A percentile compares a stretch with the other conserved stretches of the same genome.
These are phyloP conservation scores for Pseudochaenichthys georgianus DNA, from an alignment of 2,797 vertebrate species.

Conservation along the genomic window DNA sequence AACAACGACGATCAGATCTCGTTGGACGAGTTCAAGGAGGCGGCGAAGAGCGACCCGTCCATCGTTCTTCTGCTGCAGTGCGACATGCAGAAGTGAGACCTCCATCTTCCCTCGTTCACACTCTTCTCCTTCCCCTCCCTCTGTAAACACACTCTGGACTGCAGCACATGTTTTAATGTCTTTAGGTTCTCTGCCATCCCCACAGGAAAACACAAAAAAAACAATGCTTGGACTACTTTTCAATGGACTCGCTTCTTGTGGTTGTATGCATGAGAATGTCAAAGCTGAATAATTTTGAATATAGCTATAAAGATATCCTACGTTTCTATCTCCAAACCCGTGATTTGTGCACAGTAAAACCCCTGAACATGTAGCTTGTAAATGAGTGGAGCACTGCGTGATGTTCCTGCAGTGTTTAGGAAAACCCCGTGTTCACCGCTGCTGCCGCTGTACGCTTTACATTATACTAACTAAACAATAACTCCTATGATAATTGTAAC, in stretches of 20 bases:
- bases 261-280: constrained; percentile 99
- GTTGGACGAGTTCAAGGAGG: constrained; percentile 98
- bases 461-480: constrained; percentile 89
- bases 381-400: constrained; percentile 91
- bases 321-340: constrained; percentile 88
- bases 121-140: constrained; percentile 54
- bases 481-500: constrained; percentile 92
- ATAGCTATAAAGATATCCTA: constrained; percentile 88
- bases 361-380: constrained; percentile 91
- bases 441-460: constrained; percentile 93
- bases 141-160: constrained; percentile 85
- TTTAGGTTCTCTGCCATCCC: constrained; percentile 97
- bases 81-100: constrained; percentile 96
- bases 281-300: constrained; percentile 98
- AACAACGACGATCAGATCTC: constrained; percentile 98
- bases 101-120: constrained; percentile 19
- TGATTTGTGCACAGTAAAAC: constrained; percentile 94
- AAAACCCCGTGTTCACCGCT: constrained; percentile 88
- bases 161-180: constrained; percentile 94
- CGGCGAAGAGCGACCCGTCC: constrained; percentile 96
- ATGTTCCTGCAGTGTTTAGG: constrained; percentile 90
- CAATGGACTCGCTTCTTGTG: constrained; percentile 99
- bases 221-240: constrained; percentile 98
- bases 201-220: constrained; percentile 80
- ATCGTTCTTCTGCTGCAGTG: constrained; percentile 98